Conservation (phyloP, 2,888 invertebrate species). For the Calameuta filiformis region DNA sequence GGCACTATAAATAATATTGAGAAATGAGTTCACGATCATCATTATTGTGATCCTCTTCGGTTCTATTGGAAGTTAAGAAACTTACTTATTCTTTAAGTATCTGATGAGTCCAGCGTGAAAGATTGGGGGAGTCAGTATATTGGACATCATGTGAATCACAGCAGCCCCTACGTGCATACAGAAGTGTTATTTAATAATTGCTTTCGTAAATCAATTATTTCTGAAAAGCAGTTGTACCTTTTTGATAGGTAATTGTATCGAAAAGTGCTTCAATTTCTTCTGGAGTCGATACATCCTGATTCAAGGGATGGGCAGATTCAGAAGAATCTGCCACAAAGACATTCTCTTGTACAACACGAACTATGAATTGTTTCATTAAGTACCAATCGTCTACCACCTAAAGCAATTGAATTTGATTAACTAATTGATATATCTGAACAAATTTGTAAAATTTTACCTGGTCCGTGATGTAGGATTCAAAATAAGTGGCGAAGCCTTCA, state of each 20-base stretch:
- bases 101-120: constrained; percentile 64
- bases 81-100: constrained; percentile 49
- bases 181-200: too few species aligned
- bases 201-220: neutral
- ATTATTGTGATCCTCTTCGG: too few species aligned
- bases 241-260: constrained; percentile 72
- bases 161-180: constrained; percentile 61
- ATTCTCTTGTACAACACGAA: constrained; percentile 65
- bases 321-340: constrained; percentile 64
- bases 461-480: constrained; percentile 64
- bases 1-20: too few species aligned
- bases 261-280: constrained; percentile 69
- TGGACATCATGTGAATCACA: constrained; percentile 70
- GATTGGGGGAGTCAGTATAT: constrained; percentile 64
- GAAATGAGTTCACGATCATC: neutral
- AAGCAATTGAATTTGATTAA: neutral
- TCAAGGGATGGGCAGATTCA: constrained; percentile 69
- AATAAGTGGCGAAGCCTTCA: constrained; percentile 69
- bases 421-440: neutral
- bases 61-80: constrained; percentile 26
- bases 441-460: constrained; percentile 37
- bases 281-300: constrained; percentile 67
- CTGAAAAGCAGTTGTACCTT: constrained; percentile 65
- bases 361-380: constrained; percentile 70
- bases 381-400: constrained; percentile 65